Percentiles rank a stretch among this genome's conserved stretches.
Conservation (phyloP, 2,888 invertebrate genomes). For the Operophtera brumata region DNA sequence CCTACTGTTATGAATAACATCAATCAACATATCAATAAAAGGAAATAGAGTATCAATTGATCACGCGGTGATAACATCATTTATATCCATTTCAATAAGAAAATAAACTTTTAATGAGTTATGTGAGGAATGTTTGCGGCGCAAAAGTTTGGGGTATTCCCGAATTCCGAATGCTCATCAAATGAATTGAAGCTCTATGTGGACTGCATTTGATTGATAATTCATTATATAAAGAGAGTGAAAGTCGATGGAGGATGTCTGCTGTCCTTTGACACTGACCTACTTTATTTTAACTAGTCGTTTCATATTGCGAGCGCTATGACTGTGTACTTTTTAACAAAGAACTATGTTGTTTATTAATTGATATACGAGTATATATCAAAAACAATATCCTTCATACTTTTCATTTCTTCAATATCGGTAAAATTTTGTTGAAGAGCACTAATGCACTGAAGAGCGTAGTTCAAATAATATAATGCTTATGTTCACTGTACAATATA, state of each 20-base stretch:
- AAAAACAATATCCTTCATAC: no score
- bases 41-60: slow-evolving; percentile 2
- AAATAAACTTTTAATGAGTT: slow-evolving; percentile 29
- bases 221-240: slow-evolving; percentile 36
- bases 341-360: background rate
- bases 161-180: slow-evolving; percentile 20
- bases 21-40: slow-evolving; percentile 14
- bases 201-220: slow-evolving; percentile 55
- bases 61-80: background rate
- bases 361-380: no score
- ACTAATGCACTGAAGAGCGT: no score
- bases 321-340: background rate
- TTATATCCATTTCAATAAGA: slow-evolving; percentile 7
- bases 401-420: no score
- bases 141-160: slow-evolving; percentile 22
- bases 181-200: slow-evolving; percentile 53
- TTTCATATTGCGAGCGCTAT: slow-evolving; percentile 22
- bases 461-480: no score
- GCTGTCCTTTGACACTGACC: slow-evolving; percentile 73
- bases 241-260: slow-evolving; percentile 50
- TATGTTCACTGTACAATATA: no score
- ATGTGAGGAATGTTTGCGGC: slow-evolving; percentile 26
- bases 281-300: slow-evolving; percentile 60
- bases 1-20: slow-evolving; percentile 13
- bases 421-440: no score